These are phyloP conservation scores for Phortica variegata DNA, from an alignment of 1,140 invertebrate species.

Conservation along the genomic window DNA sequence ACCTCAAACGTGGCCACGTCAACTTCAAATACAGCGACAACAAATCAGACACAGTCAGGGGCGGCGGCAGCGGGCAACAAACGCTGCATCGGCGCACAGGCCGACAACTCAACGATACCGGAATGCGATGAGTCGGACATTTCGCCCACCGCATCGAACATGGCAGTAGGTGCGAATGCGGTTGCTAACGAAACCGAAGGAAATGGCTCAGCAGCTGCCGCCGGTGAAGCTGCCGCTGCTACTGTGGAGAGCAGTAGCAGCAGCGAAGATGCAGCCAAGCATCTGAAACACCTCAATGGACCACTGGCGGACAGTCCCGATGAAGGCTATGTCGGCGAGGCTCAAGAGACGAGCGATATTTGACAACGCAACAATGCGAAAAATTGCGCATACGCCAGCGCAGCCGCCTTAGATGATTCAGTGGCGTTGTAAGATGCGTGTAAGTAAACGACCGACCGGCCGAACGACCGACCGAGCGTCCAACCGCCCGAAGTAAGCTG, in stretches of 20 bases:
- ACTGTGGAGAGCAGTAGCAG: constrained; percentile 56
- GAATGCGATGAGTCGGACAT: constrained; percentile 45
- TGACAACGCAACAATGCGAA: constrained; percentile 55
- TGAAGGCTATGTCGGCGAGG: constrained; percentile 83
- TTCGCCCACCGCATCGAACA: constrained; percentile 34
- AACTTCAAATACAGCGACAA: constrained; percentile 35
- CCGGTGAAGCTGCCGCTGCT: constrained; percentile 54
- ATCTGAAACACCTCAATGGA: constrained; percentile 58
- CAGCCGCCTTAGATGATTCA: constrained; percentile 43
- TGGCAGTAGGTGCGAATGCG: constrained; percentile 5
- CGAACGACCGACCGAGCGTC: too few relatives aligned
- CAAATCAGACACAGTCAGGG: constrained; percentile 54
- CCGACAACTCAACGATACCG: constrained; percentile 29
- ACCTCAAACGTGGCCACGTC: constrained; percentile 4
- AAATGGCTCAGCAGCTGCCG: constrained; percentile 13
- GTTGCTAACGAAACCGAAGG: constrained; percentile 17
- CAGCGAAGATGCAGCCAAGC: constrained; percentile 32
- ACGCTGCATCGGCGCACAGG: constrained; percentile 14
- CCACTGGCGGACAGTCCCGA: constrained; percentile 80
- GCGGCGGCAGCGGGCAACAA: constrained; percentile 10
- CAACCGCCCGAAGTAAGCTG: too few relatives aligned
- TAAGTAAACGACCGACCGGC: constrained; percentile 29
- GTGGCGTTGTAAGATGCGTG: constrained; percentile 53
- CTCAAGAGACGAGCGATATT: constrained; percentile 61
- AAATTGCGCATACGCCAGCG: constrained; percentile 15